These are phyloP conservation scores for Sycon ciliatum DNA, from an alignment of 37 sponge, comb jelly and placozoan species.

Conservation along the genomic window DNA sequence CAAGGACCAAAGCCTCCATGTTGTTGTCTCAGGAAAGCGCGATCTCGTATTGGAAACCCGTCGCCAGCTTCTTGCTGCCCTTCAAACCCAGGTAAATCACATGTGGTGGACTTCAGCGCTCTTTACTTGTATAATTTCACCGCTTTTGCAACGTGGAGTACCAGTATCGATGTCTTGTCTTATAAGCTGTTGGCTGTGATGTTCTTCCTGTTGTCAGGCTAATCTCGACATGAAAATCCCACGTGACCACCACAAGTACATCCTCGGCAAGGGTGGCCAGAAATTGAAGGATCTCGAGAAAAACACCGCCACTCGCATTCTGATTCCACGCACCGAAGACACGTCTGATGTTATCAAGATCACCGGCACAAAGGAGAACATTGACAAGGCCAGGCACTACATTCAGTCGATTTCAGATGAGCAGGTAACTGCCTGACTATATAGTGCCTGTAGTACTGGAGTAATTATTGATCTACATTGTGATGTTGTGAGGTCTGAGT, in stretches of 20 bases:
- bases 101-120: not conserved
- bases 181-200: no score
- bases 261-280: conserved; percentile 57
- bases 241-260: conserved; percentile 66
- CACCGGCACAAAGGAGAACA: conserved; percentile 72
- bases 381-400: conserved; percentile 74
- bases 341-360: conserved; percentile 62
- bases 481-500: no score
- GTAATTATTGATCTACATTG: no score
- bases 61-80: conserved; percentile 40
- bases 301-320: conserved; percentile 65
- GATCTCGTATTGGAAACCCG: conserved; percentile 52
- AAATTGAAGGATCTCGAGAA: conserved; percentile 63
- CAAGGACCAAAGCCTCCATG: conserved; percentile 67
- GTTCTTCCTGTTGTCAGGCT: conserved; percentile 13
- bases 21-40: conserved; percentile 77
- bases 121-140: not conserved
- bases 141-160: no score
- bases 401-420: conserved; percentile 74
- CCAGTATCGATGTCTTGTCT: no score
- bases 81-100: conserved; percentile 62
- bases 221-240: conserved; percentile 54
- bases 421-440: conserved; percentile 42
- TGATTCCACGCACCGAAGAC: conserved; percentile 52
- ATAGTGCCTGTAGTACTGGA: not conserved